Percentiles rank a stretch among this genome's conserved stretches.
Evolutionary conservation across 2,113 vertebrate genomes (phyloP).

Genomic region (Galeopterus variegatus): DNA sequence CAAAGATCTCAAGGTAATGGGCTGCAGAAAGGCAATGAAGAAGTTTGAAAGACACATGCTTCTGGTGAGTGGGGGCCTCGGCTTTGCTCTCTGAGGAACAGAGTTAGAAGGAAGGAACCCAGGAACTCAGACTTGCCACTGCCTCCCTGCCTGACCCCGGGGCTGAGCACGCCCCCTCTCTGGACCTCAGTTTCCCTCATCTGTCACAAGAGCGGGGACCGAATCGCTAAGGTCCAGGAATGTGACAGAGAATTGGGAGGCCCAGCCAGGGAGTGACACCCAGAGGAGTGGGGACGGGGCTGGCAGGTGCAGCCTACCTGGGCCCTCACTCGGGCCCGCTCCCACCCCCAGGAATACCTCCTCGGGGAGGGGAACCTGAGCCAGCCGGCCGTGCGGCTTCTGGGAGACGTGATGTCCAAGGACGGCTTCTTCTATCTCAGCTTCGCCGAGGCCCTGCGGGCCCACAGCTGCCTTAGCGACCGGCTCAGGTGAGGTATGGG

Average conservation of each 20-base stretch:
- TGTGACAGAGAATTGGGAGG: neutral
- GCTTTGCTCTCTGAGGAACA: neutral
- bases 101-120: neutral
- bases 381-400: conserved; percentile 71
- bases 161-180: neutral
- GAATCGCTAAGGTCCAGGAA: neutral
- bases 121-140: neutral
- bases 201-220: neutral
- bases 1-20: conserved; percentile 67
- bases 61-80: conserved; percentile 70
- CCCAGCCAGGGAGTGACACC: neutral
- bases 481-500: conserved; percentile 56
- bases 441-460: conserved; percentile 76
- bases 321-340: neutral
- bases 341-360: conserved; percentile 80
- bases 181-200: neutral
- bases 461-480: conserved; percentile 80
- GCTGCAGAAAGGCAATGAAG: conserved; percentile 75
- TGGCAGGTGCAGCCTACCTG: neutral
- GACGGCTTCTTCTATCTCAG: conserved; percentile 82
- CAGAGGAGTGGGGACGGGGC: accelerated
- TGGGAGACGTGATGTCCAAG: conserved; percentile 81
- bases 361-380: conserved; percentile 81
- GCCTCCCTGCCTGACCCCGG: neutral
- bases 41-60: conserved; percentile 74